Evolutionary conservation across 2,113 vertebrate species (phyloP).

Genomic region (Tursiops truncatus): DNA sequence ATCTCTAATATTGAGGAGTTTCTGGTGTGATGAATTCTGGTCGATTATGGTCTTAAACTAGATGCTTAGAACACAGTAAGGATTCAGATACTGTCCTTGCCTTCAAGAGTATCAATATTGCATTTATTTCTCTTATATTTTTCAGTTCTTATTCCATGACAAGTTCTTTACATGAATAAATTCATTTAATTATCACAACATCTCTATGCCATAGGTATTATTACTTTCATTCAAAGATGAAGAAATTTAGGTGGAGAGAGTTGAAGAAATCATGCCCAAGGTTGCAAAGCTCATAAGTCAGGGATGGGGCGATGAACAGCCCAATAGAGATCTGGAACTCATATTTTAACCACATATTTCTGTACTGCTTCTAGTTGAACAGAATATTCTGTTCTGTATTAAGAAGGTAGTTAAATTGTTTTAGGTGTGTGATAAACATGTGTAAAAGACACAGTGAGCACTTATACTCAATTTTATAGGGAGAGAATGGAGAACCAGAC

Average conservation of each 20-base stretch:
- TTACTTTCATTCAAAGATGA: neutral
- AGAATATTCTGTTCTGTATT: neutral
- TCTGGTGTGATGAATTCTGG: neutral
- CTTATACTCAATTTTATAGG: neutral
- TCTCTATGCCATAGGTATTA: neutral
- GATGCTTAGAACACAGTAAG: neutral
- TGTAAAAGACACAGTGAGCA: neutral
- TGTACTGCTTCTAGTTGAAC: neutral
- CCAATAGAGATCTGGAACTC: neutral
- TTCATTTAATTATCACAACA: neutral
- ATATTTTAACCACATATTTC: neutral
- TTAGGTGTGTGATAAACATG: neutral
- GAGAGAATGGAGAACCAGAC: neutral
- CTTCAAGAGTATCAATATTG: neutral
- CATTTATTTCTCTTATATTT: neutral
- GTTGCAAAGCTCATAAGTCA: neutral
- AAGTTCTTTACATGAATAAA: neutral
- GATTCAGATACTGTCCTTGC: neutral
- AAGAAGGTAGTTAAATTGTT: neutral
- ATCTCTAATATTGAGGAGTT: neutral
- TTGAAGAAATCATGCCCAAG: neutral
- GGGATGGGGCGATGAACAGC: neutral
- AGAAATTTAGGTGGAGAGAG: neutral
- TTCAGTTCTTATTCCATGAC: neutral
- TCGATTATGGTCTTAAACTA: neutral